These are phyloP conservation scores for Ephestia elutella DNA, from an alignment of 1,140 invertebrate genomes.

Conservation along the genomic window DNA sequence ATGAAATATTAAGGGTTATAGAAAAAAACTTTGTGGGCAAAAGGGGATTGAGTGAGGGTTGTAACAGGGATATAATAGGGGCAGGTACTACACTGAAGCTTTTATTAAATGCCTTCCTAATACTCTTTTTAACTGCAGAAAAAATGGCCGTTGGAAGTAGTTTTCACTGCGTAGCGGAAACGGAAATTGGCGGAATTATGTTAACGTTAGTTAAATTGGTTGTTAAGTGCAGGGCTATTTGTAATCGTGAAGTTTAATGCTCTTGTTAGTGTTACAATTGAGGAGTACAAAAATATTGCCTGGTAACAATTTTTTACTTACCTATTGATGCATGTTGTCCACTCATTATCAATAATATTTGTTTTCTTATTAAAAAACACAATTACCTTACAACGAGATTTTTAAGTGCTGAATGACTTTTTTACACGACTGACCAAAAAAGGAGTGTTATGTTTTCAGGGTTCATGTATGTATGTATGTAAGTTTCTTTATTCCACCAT, in stretches of 20 bases:
- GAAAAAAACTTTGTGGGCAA: constrained; percentile 37
- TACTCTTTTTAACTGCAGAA: not conserved
- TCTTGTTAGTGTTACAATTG: not conserved
- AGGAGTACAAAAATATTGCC: no score
- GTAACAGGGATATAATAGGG: not conserved
- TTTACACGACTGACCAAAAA: no score
- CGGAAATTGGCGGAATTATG: not conserved
- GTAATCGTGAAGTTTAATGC: not conserved
- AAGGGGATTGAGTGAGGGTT: constrained; percentile 16
- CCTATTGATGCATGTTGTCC: no score
- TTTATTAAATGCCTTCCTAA: not conserved
- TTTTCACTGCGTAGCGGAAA: not conserved
- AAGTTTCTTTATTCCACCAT: no score
- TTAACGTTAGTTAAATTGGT: not conserved
- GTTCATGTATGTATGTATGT: no score
- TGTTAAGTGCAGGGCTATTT: not conserved
- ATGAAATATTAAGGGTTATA: constrained; percentile 49
- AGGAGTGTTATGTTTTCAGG: no score
- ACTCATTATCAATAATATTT: no score
- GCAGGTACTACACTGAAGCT: not conserved
- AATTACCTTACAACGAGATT: no score
- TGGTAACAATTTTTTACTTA: no score
- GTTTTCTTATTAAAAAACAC: no score
- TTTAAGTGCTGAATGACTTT: no score
- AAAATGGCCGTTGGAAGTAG: not conserved